Conservation (phyloP, 2,888 invertebrate genomes). For the Nephrotoma guestfalica region DNA sequence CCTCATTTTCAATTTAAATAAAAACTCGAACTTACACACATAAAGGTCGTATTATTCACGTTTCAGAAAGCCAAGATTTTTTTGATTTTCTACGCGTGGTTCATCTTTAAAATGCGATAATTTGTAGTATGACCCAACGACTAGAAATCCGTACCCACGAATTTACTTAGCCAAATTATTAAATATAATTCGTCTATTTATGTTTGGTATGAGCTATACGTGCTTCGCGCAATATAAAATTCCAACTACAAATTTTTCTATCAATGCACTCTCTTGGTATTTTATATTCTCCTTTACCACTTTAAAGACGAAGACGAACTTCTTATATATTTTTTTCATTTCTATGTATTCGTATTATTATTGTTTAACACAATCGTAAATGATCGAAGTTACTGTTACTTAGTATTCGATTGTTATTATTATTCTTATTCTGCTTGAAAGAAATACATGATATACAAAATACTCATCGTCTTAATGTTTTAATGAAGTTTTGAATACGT, state of each 20-base stretch:
- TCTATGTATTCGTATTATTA: background rate
- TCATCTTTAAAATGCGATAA: too few relatives aligned
- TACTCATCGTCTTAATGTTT: background rate
- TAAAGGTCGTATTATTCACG: too few relatives aligned
- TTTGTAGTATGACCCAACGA: too few relatives aligned
- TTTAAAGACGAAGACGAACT: background rate
- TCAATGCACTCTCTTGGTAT: background rate
- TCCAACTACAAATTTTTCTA: background rate
- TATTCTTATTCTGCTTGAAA: background rate
- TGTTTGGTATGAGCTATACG: background rate
- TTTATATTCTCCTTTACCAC: background rate
- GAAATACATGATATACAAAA: background rate
- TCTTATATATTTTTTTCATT: background rate
- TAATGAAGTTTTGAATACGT: background rate
- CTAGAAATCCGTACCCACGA: too few relatives aligned
- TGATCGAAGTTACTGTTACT: background rate
- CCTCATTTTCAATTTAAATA: too few relatives aligned
- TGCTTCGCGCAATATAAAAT: background rate
- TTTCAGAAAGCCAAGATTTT: too few relatives aligned
- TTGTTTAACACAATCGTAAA: background rate
- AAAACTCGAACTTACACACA: too few relatives aligned
- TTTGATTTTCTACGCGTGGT: too few relatives aligned
- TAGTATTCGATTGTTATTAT: background rate
- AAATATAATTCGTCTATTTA: too few relatives aligned
- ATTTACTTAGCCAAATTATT: too few relatives aligned